Base-by-base conservation (phyloP, 35 echinoderm and acorn worm species). In the Apostichopus parvimensis region DNA sequence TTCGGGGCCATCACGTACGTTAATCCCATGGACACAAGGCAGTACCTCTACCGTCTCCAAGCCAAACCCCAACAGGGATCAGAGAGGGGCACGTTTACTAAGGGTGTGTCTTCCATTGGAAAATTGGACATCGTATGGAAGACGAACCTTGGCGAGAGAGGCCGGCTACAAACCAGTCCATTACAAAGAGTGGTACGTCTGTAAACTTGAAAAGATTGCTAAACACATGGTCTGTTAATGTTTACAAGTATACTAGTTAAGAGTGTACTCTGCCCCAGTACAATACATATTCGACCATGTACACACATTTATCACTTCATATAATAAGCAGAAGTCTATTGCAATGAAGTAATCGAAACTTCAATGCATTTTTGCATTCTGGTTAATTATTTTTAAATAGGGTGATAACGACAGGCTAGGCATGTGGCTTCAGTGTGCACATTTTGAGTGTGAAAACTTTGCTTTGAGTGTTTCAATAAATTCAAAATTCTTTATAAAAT, bases 91-190 rank as follows among this genome's bases (percentile, higher is more conserved):
- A 73, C 87, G 17, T 79, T 96, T 72, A 94, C 92, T 58, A 99
- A 99, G 65, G 97, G 97, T 0, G 97, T 99, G 7, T 96, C 97
- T 77, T 96, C 93, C 82, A 99, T 99, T 57, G 97, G 97, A 73
- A 99, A 99, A 72, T 88, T 99, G 83, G 97, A 99, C 91, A 99
- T 99, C 26, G 97, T 99, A 6, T 99, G 97, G 97, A 99, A 96
- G 78, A 99, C 97, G 10, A 95, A 94, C 28, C 93, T 99, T 45
- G 97, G 97, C 2, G 97, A 99, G 82, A 96, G 92, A 92, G 97
- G 97, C 78, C 79, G 97, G 22, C 86, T 99, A 70, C 97, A 99
- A 89, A 99, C 97, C 10, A 99, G 97, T 93, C 97, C 96, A 22
- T 77, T 99, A 13, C 95, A 99, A 71, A 94, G 97, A 92, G 94